A percentile compares a stretch with the other conserved stretches of the same genome.
These are phyloP conservation scores for Salarias fasciatus DNA, from an alignment of 2,797 vertebrate species.

Conservation along the genomic window DNA sequence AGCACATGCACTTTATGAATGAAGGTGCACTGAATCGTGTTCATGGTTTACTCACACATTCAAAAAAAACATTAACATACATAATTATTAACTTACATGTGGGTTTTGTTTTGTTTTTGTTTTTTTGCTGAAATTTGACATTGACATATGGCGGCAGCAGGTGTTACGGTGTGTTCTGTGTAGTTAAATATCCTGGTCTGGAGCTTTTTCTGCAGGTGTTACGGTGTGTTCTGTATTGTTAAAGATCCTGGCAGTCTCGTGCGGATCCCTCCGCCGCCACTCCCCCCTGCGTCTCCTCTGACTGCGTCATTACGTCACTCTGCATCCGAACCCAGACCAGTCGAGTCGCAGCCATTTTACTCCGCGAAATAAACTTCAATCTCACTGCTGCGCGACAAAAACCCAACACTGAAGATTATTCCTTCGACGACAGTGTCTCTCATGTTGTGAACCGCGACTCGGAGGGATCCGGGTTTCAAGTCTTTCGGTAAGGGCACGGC, in stretches of 20 bases:
- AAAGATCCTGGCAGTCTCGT: neutral
- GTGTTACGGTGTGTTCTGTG: neutral
- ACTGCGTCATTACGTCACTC: slow-evolving; percentile 78
- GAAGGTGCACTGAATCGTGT: no score
- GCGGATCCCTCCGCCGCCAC: neutral
- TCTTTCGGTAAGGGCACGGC: slow-evolving; percentile 63
- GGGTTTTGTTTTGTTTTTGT: no score
- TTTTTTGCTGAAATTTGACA: no score
- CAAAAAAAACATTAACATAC: no score
- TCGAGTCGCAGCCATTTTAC: slow-evolving; percentile 87
- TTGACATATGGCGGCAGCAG: no score
- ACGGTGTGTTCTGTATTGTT: neutral
- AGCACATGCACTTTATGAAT: no score
- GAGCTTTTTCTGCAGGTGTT: no score
- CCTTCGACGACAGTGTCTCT: slow-evolving; percentile 19
- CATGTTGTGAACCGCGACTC: slow-evolving; percentile 19
- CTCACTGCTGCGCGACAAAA: slow-evolving; percentile 47
- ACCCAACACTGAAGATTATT: slow-evolving; percentile 22
- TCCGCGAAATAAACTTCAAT: slow-evolving; percentile 82
- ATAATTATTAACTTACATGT: no score
- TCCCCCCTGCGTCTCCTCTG: slow-evolving; percentile 17
- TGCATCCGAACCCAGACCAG: slow-evolving; percentile 68
- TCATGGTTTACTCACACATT: no score
- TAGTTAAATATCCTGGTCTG: neutral
- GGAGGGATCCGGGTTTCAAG: slow-evolving; percentile 14